These are phyloP conservation scores for Sorex fumeus DNA, from an alignment of 2,113 vertebrate genomes.

Conservation along the genomic window DNA sequence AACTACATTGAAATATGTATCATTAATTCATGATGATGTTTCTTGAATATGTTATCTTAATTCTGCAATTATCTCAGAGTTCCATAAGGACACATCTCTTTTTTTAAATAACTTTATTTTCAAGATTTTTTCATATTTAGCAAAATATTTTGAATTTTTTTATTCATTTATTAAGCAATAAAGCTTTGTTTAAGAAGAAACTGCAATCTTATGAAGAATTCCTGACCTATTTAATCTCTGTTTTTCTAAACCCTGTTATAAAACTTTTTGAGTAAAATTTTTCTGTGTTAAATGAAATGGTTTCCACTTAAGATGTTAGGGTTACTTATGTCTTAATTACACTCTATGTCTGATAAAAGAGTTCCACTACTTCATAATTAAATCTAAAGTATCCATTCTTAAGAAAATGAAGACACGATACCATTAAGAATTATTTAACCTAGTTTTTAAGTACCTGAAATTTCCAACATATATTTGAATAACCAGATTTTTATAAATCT, in stretches of 20 bases:
- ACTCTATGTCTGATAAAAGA: neutral
- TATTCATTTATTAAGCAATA: constrained; percentile 7
- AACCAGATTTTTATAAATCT: neutral
- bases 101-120: neutral
- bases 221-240: neutral
- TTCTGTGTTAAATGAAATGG: neutral
- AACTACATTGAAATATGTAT: neutral
- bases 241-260: neutral
- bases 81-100: neutral
- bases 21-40: neutral
- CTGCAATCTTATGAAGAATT: neutral
- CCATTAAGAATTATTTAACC: too few species aligned
- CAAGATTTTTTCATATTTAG: too few species aligned
- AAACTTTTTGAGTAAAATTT: neutral
- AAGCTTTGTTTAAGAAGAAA: neutral
- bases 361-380: neutral
- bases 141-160: neutral
- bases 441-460: neutral
- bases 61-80: neutral
- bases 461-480: neutral
- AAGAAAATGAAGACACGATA: neutral
- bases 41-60: constrained; percentile 23
- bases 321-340: neutral
- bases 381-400: neutral
- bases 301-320: neutral